Base-by-base conservation (phyloP, 2,888 invertebrate species). In the Craniophora ligustri region DNA sequence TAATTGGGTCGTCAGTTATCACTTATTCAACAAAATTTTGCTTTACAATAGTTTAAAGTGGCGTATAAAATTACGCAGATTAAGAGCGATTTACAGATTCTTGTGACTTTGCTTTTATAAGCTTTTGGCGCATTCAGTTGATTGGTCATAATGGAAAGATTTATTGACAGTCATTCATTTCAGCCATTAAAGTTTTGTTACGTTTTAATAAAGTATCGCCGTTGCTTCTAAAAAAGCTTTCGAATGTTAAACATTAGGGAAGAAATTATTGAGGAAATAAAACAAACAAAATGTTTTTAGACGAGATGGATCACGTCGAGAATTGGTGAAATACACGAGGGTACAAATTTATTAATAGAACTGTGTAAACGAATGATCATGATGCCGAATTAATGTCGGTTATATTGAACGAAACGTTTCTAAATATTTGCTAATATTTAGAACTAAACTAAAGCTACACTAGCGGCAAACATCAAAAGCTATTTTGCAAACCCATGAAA, bases 331-430 rank as follows among this genome's bases (percentile, higher is more conserved):
- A 66, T 38, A 55, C 14, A 42, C 41, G 26, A 48, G 47, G 36
- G 34, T 15, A 18, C 18, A 40, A 41, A 49, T 35, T 26, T 14
- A 60, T 65, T 34, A 70, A 58, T 47, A 19, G 41, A 48, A 44
- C n/a, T 44, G 30, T 35, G 42, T 57, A 45, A 57, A 51, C 45
- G 41, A 51, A 48, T 62, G 34, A 68, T 56, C 49, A 50, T 46
- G 41, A 36, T 28, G n/a, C 23, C 2, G 51, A 67, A 32, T 53
- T 40, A 56, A 70, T 44, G 31, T 46, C n/a, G 32, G 30, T 23
- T 14, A 42, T 49, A 45, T 68, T 49, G 32, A 32, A 16, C 5
- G 7, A 31, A 31, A 11, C n/a, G n/a, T n/a, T n/a, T n/a, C n/a
- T n/a, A n/a, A n/a, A n/a, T n/a, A n/a, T n/a, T n/a, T n/a, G n/a